phyloP scores from a whole-genome alignment of 2,113 vertebrate genomes.

The Polyodon spathula region DNA sequence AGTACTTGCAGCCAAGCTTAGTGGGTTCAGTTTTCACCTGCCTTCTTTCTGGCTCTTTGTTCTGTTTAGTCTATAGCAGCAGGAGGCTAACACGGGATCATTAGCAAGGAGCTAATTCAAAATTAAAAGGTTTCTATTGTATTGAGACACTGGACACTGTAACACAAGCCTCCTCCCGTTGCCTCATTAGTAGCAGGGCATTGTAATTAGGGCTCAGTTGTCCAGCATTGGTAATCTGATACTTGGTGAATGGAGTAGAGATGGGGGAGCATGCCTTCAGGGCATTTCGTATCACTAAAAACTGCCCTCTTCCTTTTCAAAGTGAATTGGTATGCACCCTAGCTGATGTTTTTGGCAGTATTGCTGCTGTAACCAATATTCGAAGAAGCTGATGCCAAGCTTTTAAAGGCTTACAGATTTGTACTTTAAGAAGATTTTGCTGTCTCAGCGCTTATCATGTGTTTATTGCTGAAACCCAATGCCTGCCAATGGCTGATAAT shows the following conservation, averaged over 20 bases:
- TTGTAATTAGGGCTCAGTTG: constrained; percentile 52
- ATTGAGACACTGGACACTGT: constrained; percentile 21
- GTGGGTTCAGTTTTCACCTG: neutral
- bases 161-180: neutral
- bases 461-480: too few relatives aligned
- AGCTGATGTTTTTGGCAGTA: too few relatives aligned
- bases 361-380: too few relatives aligned
- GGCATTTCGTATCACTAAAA: too few relatives aligned
- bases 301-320: too few relatives aligned
- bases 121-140: constrained; percentile 34
- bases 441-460: too few relatives aligned
- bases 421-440: too few relatives aligned
- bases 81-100: neutral
- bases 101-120: constrained; percentile 27
- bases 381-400: too few relatives aligned
- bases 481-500: too few relatives aligned
- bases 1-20: neutral
- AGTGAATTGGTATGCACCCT: too few relatives aligned
- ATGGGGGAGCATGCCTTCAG: neutral
- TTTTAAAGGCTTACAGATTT: too few relatives aligned
- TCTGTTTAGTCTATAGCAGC: neutral
- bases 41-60: neutral
- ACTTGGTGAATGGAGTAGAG: neutral
- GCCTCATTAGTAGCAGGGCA: constrained; percentile 26
- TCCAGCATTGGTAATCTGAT: constrained; percentile 7